phyloP scores from a whole-genome alignment of 2,797 vertebrate species.

The Eulemur albifrons region DNA sequence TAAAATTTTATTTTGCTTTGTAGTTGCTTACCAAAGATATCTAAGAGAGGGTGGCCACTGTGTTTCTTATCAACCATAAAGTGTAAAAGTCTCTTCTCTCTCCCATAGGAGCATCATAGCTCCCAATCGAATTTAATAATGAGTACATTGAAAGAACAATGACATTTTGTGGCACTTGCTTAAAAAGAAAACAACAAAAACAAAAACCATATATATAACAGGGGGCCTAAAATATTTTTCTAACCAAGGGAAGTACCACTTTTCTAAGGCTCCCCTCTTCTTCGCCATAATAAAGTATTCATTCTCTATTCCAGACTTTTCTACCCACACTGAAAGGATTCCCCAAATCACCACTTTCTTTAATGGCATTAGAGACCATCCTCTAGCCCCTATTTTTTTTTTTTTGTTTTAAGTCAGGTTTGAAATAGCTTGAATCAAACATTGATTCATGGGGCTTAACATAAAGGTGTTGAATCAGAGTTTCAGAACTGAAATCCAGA shows the following conservation, averaged over 20 bases:
- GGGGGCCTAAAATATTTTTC: neutral
- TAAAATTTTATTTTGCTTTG: neutral
- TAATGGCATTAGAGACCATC: neutral
- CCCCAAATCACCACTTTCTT: neutral
- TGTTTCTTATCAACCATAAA: neutral
- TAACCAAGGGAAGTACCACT: neutral
- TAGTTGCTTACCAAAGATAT: neutral
- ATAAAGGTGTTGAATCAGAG: neutral
- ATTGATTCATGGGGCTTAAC: neutral
- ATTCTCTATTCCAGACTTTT: neutral
- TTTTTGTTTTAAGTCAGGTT: neutral
- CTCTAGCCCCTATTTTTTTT: neutral
- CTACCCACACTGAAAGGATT: neutral
- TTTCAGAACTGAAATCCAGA: neutral
- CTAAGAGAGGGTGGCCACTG: neutral
- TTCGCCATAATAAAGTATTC: neutral
- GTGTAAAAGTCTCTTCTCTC: neutral
- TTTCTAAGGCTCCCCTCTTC: neutral
- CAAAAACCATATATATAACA: neutral
- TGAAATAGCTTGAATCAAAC: constrained; percentile 6
- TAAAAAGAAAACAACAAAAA: neutral
- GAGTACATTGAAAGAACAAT: neutral
- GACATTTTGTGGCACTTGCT: neutral
- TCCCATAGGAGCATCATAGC: neutral
- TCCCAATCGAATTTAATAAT: neutral